A percentile compares a stretch with the other conserved stretches of the same genome.
Evolutionary conservation across 2,888 invertebrate species (phyloP).

Genomic region (Tetheella fluctuosa): DNA sequence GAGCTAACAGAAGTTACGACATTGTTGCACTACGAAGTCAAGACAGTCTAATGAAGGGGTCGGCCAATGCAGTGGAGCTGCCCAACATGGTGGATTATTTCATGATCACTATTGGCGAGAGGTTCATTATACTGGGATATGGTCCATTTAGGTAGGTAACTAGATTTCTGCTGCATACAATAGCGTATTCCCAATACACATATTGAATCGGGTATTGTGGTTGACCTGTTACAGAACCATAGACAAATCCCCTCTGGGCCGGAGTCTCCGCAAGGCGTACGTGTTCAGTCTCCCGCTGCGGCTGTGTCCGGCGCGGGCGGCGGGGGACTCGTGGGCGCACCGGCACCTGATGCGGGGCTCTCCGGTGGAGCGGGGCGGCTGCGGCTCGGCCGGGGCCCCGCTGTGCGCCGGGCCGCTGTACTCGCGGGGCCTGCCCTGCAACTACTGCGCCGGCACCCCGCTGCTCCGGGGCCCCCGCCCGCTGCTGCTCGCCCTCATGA

Average conservation of each 20-base stretch:
- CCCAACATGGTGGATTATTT: constrained; percentile 53
- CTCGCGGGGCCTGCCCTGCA: constrained; percentile 49
- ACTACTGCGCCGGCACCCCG: constrained; percentile 67
- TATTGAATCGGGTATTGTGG: background rate
- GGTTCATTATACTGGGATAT: constrained; percentile 59
- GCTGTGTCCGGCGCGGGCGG: constrained; percentile 31
- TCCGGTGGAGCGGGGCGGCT: constrained; percentile 23
- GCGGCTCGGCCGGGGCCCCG: constrained; percentile 24
- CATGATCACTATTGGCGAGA: constrained; percentile 60
- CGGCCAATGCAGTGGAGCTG: constrained; percentile 30
- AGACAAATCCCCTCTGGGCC: constrained; percentile 31
- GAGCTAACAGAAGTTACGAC: constrained; percentile 51
- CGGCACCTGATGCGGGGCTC: constrained; percentile 42
- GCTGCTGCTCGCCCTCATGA: constrained; percentile 55
- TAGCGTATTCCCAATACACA: background rate
- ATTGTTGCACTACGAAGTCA: constrained; percentile 58
- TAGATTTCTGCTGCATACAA: background rate
- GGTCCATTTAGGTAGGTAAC: constrained; percentile 67
- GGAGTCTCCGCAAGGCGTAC: constrained; percentile 40
- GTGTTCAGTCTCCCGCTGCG: constrained; percentile 32
- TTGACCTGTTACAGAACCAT: constrained; percentile 35
- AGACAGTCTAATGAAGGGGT: constrained; percentile 31
- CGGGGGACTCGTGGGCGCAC: constrained; percentile 35
- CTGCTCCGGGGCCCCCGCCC: constrained; percentile 42
- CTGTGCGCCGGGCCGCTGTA: constrained; percentile 45